phyloP scores from a whole-genome alignment of 2,797 vertebrate species.

The Bradypodion ventrale region DNA sequence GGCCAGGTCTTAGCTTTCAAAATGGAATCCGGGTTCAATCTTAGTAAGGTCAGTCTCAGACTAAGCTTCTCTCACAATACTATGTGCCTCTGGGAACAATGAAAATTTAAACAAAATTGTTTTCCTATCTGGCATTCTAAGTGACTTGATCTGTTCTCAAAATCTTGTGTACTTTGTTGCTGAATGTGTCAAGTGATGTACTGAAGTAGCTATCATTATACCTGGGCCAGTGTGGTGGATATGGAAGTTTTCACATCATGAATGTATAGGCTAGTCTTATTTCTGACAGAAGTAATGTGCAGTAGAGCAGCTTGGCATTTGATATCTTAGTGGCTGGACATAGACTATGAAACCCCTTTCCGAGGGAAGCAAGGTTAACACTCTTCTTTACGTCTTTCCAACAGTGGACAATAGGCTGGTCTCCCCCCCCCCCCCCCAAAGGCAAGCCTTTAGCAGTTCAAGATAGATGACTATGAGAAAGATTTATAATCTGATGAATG shows the following conservation, averaged over 20 bases:
- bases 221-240: neutral
- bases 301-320: neutral
- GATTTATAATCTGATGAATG: too few relatives aligned
- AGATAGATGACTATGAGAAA: too few relatives aligned
- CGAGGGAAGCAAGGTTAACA: too few relatives aligned
- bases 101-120: conserved; percentile 3
- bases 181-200: neutral
- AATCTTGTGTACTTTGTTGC: neutral
- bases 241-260: neutral
- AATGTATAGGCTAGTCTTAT: neutral
- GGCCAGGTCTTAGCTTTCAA: neutral
- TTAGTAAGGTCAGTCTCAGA: neutral
- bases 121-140: neutral
- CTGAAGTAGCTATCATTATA: neutral
- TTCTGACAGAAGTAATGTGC: neutral
- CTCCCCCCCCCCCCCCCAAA: too few relatives aligned
- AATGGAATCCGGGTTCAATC: neutral
- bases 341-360: too few relatives aligned
- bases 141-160: neutral
- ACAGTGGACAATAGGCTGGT: too few relatives aligned
- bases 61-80: neutral
- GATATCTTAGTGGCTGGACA: neutral
- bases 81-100: neutral
- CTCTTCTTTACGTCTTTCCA: too few relatives aligned
- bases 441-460: too few relatives aligned